Percentiles rank a stretch among this genome's conserved stretches.
These are phyloP conservation scores for Lepus europaeus DNA, from an alignment of 2,113 vertebrate species.

Conservation along the genomic window DNA sequence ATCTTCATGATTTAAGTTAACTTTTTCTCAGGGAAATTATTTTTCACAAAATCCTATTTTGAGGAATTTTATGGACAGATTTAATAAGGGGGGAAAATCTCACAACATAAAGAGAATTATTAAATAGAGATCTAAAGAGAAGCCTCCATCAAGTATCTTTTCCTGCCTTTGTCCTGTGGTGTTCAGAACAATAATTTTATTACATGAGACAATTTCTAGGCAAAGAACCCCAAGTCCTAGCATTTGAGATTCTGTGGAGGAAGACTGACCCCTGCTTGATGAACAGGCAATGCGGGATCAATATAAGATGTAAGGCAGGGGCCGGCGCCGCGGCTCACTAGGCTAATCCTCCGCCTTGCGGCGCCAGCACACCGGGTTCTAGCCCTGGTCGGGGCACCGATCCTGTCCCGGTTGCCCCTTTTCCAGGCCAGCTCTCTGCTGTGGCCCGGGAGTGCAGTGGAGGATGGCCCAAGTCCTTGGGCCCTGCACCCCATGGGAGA, in stretches of 20 bases:
- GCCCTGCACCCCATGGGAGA: too few species aligned
- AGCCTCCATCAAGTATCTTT: neutral
- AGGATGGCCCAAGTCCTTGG: too few species aligned
- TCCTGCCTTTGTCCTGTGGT: neutral
- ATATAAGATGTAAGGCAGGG: neutral
- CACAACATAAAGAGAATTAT: slow-evolving; percentile 41
- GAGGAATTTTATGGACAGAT: slow-evolving; percentile 50
- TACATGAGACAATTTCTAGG: neutral
- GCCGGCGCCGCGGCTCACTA: too few species aligned
- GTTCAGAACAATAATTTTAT: neutral
- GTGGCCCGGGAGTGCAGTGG: too few species aligned
- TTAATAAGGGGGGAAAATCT: neutral
- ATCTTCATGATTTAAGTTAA: slow-evolving; percentile 38
- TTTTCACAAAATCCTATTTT: slow-evolving; percentile 28
- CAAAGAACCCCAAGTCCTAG: neutral
- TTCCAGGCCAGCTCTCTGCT: too few species aligned
- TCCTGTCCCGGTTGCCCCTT: too few species aligned
- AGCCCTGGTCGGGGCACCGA: too few species aligned
- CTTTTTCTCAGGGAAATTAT: slow-evolving; percentile 31
- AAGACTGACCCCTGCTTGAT: neutral
- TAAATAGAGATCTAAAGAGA: slow-evolving; percentile 33
- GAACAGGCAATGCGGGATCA: neutral
- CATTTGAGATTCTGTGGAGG: neutral
- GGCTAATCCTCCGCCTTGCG: too few species aligned
- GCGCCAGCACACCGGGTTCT: too few species aligned